phyloP scores from a whole-genome alignment of 2,113 vertebrate genomes.

The Calidris pugnax region DNA sequence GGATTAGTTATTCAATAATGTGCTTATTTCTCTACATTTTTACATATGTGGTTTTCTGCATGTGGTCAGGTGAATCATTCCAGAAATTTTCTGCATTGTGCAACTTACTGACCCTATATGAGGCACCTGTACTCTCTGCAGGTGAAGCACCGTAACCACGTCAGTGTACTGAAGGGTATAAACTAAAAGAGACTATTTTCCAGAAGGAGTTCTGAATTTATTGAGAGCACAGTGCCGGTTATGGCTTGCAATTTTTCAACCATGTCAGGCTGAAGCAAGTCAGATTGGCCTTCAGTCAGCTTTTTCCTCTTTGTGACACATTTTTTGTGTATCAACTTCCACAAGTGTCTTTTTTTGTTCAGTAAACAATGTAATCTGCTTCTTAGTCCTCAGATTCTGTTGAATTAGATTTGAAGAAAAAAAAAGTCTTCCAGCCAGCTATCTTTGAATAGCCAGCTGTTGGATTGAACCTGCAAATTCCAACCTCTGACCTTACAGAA shows the following conservation, averaged over 20 bases:
- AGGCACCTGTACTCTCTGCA: background rate
- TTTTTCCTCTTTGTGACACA: background rate
- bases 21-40: background rate
- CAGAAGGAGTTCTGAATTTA: background rate
- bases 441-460: background rate
- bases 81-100: background rate
- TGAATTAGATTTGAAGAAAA: background rate
- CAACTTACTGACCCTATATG: background rate
- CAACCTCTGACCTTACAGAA: background rate
- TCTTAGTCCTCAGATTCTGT: background rate
- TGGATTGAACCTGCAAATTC: background rate
- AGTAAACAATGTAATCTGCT: background rate
- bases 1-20: background rate
- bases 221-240: background rate
- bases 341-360: background rate
- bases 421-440: background rate
- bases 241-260: background rate
- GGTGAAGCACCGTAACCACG: background rate
- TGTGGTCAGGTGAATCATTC: background rate
- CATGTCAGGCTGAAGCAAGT: background rate
- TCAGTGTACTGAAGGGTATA: background rate
- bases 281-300: background rate
- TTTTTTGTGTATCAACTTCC: background rate
- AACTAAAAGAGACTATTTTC: background rate
- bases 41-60: background rate